Evolutionary conservation across 1,140 invertebrate species (phyloP).

Genomic region (Zaprionus inermis): DNA sequence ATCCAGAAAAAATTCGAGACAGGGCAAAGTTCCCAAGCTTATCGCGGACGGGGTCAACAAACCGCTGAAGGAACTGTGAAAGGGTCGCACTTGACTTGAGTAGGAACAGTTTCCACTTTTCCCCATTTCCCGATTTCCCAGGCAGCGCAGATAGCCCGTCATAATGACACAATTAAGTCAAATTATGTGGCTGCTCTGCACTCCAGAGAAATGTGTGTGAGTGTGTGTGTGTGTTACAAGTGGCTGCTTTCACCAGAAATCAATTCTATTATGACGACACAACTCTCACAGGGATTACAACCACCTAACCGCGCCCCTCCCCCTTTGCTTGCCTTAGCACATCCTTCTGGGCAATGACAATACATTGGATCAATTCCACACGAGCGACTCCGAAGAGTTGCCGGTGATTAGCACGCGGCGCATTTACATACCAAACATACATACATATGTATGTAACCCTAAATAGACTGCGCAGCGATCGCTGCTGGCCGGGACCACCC

Average conservation of each 20-base stretch:
- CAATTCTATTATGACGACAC: constrained; percentile 64
- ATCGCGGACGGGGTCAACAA: constrained; percentile 25
- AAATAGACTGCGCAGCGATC: constrained; percentile 23
- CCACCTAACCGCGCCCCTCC: not conserved
- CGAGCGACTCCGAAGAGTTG: constrained; percentile 72
- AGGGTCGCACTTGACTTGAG: constrained; percentile 68
- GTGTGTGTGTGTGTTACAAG: constrained; percentile 44
- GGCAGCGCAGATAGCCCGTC: constrained; percentile 43
- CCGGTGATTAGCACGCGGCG: constrained; percentile 72
- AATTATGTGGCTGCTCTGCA: constrained; percentile 70
- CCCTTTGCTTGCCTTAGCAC: not conserved
- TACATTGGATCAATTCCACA: constrained; percentile 72
- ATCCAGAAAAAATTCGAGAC: constrained; percentile 8
- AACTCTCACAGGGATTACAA: constrained; percentile 65
- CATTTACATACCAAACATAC: not conserved
- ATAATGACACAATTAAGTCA: constrained; percentile 77
- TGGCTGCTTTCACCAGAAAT: constrained; percentile 64
- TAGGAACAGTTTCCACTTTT: constrained; percentile 23
- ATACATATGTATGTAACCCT: no score
- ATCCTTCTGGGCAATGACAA: constrained; percentile 52
- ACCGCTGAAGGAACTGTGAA: constrained; percentile 9
- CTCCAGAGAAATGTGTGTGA: constrained; percentile 36
- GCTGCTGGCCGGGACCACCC: constrained; percentile 61
- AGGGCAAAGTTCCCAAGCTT: constrained; percentile 6
- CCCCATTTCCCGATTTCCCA: constrained; percentile 38